phyloP scores from a whole-genome alignment of 2,888 invertebrate genomes.

The Spodoptera exigua region DNA sequence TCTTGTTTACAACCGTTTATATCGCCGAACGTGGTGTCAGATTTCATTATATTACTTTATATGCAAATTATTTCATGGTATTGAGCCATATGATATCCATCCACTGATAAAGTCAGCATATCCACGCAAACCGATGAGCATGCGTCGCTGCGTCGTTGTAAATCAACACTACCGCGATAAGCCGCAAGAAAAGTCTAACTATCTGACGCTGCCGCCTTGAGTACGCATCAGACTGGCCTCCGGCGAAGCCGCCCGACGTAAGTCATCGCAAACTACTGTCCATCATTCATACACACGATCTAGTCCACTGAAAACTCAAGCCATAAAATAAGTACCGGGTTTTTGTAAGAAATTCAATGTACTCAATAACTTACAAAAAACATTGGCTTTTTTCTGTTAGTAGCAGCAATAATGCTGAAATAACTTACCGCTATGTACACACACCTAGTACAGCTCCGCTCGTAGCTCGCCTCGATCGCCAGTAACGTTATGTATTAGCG shows the following conservation, averaged over 20 bases:
- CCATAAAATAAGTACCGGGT: slow-evolving; percentile 8
- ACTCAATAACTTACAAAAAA: background rate
- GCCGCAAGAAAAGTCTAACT: background rate
- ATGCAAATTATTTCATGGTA: too few relatives aligned
- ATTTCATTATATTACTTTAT: too few relatives aligned
- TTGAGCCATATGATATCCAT: too few relatives aligned
- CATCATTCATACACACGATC: background rate
- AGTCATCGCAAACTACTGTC: background rate
- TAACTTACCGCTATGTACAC: slow-evolving; percentile 6
- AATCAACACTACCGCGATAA: background rate
- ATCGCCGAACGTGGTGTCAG: too few relatives aligned
- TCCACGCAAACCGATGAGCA: too few relatives aligned
- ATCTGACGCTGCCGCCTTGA: too few relatives aligned
- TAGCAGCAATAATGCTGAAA: slow-evolving; percentile 10
- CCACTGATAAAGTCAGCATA: too few relatives aligned
- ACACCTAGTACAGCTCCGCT: slow-evolving; percentile 12
- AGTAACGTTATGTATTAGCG: slow-evolving; percentile 22
- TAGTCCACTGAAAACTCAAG: background rate
- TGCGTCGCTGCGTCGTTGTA: too few relatives aligned
- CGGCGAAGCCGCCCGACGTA: background rate
- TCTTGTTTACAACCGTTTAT: too few relatives aligned
- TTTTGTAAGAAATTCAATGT: slow-evolving; percentile 10
- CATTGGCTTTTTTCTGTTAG: background rate
- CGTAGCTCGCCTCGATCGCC: slow-evolving; percentile 20
- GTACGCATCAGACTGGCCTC: too few relatives aligned